These are phyloP conservation scores for Fragum whitleyi DNA, from an alignment of 2,888 invertebrate species.

Conservation along the genomic window DNA sequence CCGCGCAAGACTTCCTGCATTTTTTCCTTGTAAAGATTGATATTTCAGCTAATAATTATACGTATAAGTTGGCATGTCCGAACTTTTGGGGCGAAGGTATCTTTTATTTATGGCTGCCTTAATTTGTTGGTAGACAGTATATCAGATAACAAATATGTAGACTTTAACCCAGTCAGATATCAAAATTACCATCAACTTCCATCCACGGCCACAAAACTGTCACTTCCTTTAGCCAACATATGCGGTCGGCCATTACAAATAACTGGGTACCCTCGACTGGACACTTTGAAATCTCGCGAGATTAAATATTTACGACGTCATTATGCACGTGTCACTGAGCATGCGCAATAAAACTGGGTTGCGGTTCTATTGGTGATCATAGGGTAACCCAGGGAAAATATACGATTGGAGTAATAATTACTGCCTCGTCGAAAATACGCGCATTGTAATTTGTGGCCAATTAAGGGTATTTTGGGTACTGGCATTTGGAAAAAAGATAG, in stretches of 20 bases:
- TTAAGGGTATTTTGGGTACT: constrained; percentile 32
- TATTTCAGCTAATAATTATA: too few relatives aligned
- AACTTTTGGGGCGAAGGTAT: too few relatives aligned
- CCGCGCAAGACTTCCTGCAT: too few relatives aligned
- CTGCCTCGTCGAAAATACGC: neutral
- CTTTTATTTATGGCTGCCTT: neutral
- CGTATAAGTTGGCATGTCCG: too few relatives aligned
- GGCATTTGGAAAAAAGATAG: constrained; percentile 19
- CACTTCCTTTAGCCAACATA: constrained; percentile 13
- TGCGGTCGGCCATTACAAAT: constrained; percentile 31
- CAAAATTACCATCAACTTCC: neutral
- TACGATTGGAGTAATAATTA: constrained; percentile 23
- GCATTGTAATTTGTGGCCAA: constrained; percentile 39
- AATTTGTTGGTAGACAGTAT: neutral
- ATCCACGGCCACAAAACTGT: constrained; percentile 13
- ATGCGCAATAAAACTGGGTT: constrained; percentile 30
- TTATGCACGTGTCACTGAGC: constrained; percentile 53
- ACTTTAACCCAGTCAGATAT: neutral
- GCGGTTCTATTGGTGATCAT: constrained; percentile 41
- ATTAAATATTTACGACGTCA: constrained; percentile 57
- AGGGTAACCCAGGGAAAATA: constrained; percentile 22
- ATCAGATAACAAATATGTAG: neutral
- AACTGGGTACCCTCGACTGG: constrained; percentile 20
- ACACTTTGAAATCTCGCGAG: constrained; percentile 36
- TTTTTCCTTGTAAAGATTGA: too few relatives aligned